Conservation (phyloP, 2,797 vertebrate species). For the Sebastes taczanowskii region DNA sequence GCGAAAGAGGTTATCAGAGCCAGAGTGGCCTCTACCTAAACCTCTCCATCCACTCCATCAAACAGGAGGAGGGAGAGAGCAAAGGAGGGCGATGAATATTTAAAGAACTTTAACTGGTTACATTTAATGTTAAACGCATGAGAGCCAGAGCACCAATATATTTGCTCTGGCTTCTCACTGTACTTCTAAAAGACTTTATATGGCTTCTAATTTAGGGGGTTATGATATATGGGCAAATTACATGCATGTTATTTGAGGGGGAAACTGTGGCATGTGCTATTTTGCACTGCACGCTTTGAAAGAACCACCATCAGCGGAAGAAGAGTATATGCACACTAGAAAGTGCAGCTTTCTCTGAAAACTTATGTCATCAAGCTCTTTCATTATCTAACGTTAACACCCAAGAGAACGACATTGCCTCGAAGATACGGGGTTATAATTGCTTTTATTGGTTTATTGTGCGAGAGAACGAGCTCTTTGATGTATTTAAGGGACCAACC, state of each 20-base stretch:
- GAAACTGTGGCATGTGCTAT: constrained; percentile 32
- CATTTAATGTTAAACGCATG: constrained; percentile 68
- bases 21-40: constrained; percentile 34
- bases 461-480: constrained; percentile 78
- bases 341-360: constrained; percentile 74
- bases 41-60: constrained; percentile 51
- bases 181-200: constrained; percentile 37
- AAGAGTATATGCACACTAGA: constrained; percentile 43
- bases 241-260: constrained; percentile 31
- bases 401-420: constrained; percentile 67
- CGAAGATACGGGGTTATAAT: constrained; percentile 75
- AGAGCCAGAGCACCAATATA: constrained; percentile 31
- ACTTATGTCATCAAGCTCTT: constrained; percentile 78
- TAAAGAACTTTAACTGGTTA: constrained; percentile 72
- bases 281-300: constrained; percentile 14
- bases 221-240: constrained; percentile 48
- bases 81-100: constrained; percentile 63
- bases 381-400: constrained; percentile 80
- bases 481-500: constrained; percentile 83
- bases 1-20: constrained; percentile 60
- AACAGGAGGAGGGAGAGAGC: constrained; percentile 31
- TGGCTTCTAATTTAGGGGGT: constrained; percentile 53
- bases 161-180: constrained; percentile 24
- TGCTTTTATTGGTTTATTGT: constrained; percentile 83
- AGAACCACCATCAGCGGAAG: constrained; percentile 7